Evolutionary conservation across 2,113 vertebrate species (phyloP), one percentile per base, ranked within the genome.

Genomic region (Okapia johnstoni): DNA sequence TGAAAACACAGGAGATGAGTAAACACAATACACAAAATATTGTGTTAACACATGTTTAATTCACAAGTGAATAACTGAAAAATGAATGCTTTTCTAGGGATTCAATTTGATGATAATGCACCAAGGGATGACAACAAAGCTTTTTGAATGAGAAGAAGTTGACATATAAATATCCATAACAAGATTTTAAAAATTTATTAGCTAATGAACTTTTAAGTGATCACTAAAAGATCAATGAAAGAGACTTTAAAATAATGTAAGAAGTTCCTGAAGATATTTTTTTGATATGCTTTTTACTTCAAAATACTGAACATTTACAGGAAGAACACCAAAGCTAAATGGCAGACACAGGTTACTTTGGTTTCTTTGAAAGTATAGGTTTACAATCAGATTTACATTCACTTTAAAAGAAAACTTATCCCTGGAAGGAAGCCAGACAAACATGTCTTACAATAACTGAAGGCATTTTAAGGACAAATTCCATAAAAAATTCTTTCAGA

Each of bases 401-500:
- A 52, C 33, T 90, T 76, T 87, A 76, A 93, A 92, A 61, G 54
- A 93, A 95, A 88, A 4, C n/a, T 96, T 25, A 52, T 52, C n/a
- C 85, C 50, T 96, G 28, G 28, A 76, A 40, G 23, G 25, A 33
- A 88, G 33, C 33, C 70, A 88, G 30, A 83, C 90, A 87, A 92
- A 54, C 16, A 88, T 23, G 30, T 61, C 54, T 40, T 85, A 77
- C 96, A 88, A 89, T 96, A 63, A 94, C 3, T 52, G 36, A 40
- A 95, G 23, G 15, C 85, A 85, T 57, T 88, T 1, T 61, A 63
- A 81, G 33, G 13, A 85, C 55, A 97, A 28, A 90, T 61, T 80
- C 25, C 28, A 96, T 66, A 28, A 63, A 97, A 13, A 60, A 4
- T 61, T 96, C 43, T 93, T 90, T 95, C 77, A 16, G 36, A 96